Evolutionary conservation across 2,888 invertebrate species (phyloP).

Genomic region (Timema cristinae): DNA sequence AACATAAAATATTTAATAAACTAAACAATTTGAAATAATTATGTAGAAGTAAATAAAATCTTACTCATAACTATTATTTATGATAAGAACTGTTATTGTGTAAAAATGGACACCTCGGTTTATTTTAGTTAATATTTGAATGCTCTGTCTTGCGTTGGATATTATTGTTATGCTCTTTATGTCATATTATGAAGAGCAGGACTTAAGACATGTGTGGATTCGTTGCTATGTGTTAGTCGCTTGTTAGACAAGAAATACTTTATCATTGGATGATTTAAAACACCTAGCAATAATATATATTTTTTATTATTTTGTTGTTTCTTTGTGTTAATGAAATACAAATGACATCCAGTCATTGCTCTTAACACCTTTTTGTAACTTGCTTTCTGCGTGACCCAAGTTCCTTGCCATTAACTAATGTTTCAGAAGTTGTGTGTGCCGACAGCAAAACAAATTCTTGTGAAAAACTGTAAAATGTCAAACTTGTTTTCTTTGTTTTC

Average conservation of each 20-base stretch:
- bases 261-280: not conserved
- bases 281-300: not conserved
- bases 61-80: not conserved
- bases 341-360: too few species aligned
- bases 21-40: too few species aligned
- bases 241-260: slow-evolving; percentile 6
- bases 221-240: not conserved
- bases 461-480: slow-evolving; percentile 1
- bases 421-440: too few species aligned
- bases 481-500: slow-evolving; percentile 10
- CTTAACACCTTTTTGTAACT: not conserved
- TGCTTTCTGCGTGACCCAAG: not conserved
- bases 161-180: too few species aligned
- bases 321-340: not conserved
- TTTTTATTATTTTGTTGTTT: slow-evolving; percentile 5
- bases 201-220: not conserved
- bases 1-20: too few species aligned
- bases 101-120: too few species aligned
- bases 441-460: too few species aligned
- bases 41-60: too few species aligned
- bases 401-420: slow-evolving; percentile 7
- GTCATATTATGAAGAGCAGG: too few species aligned
- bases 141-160: too few species aligned
- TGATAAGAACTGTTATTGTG: not conserved
- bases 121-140: too few species aligned